Percentiles rank a stretch among this genome's conserved stretches.
Evolutionary conservation across 1,140 invertebrate species (phyloP).

Genomic region (Armadillidium nasatum): DNA sequence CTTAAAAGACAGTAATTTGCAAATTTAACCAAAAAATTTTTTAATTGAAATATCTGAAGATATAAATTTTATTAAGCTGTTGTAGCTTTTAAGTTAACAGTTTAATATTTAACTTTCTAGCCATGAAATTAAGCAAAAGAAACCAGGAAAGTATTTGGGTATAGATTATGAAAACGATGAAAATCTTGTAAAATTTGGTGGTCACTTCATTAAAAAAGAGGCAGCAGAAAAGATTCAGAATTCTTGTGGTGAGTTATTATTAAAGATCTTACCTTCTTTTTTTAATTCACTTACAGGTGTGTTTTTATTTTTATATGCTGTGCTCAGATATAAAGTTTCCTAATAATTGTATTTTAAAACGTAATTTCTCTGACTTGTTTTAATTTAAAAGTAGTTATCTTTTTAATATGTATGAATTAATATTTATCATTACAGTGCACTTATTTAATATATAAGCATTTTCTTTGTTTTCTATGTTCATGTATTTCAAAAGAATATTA

Average conservation of each 20-base stretch:
- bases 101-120: not conserved
- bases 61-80: not conserved
- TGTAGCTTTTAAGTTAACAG: not conserved
- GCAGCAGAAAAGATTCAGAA: not conserved
- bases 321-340: too few species aligned
- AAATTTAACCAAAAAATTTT: not conserved
- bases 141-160: not conserved
- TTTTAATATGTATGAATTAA: too few species aligned
- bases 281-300: too few species aligned
- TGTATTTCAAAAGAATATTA: too few species aligned
- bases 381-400: too few species aligned
- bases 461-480: too few species aligned
- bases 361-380: too few species aligned
- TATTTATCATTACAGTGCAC: too few species aligned
- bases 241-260: not conserved
- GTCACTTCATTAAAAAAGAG: not conserved
- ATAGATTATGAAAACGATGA: not conserved
- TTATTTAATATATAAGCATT: too few species aligned
- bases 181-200: not conserved
- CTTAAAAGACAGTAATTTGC: not conserved
- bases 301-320: too few species aligned
- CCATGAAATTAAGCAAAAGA: not conserved
- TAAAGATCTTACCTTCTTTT: not conserved
- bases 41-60: not conserved
- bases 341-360: too few species aligned